Conservation (phyloP, 2,113 vertebrate genomes). For the Lanius collurio region DNA sequence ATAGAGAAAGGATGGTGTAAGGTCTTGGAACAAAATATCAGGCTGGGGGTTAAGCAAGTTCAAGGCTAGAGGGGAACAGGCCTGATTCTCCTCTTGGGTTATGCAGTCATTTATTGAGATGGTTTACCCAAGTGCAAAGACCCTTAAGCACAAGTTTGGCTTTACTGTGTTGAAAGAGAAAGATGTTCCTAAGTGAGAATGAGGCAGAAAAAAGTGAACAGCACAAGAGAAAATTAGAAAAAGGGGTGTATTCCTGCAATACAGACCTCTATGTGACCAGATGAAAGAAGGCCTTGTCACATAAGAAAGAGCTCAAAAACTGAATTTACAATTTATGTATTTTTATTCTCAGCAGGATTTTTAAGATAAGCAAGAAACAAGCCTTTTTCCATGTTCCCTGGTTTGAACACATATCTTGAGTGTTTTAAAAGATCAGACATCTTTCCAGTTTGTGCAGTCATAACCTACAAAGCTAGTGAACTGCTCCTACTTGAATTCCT, state of each 20-base stretch:
- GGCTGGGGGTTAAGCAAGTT: conserved; percentile 25
- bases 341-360: not conserved
- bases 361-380: not conserved
- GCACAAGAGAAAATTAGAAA: not conserved
- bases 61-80: conserved; percentile 26
- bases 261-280: not conserved
- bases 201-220: not conserved
- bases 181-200: not conserved
- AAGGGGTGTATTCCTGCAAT: not conserved
- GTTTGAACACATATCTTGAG: not conserved
- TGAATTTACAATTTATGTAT: not conserved
- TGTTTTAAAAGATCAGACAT: not conserved
- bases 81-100: not conserved
- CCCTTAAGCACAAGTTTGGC: not conserved
- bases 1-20: conserved; percentile 32
- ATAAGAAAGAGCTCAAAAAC: not conserved
- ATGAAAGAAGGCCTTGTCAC: not conserved
- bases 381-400: not conserved
- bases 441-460: not conserved
- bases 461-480: not conserved
- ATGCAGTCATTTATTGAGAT: not conserved
- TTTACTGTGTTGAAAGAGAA: not conserved
- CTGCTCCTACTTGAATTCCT: not conserved
- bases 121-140: not conserved
- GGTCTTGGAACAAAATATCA: conserved; percentile 34